phyloP scores from a whole-genome alignment of 2,888 invertebrate species.

The Spatulosminthurus flaviceps region DNA sequence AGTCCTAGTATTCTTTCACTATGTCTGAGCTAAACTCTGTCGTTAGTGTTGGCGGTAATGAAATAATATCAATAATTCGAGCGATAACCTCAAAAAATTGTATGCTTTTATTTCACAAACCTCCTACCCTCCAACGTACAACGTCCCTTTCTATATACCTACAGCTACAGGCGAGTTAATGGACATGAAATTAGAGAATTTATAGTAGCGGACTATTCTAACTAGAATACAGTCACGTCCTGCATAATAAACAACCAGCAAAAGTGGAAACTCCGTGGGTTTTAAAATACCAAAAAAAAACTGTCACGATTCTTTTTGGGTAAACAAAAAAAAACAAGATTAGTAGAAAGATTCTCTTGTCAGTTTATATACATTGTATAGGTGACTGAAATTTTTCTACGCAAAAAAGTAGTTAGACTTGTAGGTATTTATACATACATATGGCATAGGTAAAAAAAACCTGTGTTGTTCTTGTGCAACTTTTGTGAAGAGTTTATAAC shows the following conservation, averaged over 20 bases:
- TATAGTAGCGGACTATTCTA: no score
- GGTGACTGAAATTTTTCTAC: no score
- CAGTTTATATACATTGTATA: no score
- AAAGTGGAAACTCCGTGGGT: not conserved
- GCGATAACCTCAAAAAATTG: not conserved
- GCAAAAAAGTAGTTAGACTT: no score
- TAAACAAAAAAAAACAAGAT: constrained; percentile 5
- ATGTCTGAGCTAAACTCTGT: not conserved
- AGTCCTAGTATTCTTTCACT: no score
- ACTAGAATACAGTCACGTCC: not conserved
- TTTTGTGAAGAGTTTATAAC: not conserved
- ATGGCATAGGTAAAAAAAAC: no score
- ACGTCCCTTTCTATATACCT: no score
- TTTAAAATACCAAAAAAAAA: constrained; percentile 18
- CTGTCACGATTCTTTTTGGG: constrained; percentile 16
- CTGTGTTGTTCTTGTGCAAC: not conserved
- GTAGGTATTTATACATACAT: no score
- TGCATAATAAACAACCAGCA: not conserved
- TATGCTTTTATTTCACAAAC: not conserved
- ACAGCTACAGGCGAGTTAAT: no score
- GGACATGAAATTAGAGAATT: no score
- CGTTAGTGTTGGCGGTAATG: constrained; percentile 18
- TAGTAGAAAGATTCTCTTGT: not conserved
- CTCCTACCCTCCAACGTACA: not conserved
- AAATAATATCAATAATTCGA: constrained; percentile 18